phyloP scores from a whole-genome alignment of 2,113 vertebrate species.

The Barnardius zonarius region DNA sequence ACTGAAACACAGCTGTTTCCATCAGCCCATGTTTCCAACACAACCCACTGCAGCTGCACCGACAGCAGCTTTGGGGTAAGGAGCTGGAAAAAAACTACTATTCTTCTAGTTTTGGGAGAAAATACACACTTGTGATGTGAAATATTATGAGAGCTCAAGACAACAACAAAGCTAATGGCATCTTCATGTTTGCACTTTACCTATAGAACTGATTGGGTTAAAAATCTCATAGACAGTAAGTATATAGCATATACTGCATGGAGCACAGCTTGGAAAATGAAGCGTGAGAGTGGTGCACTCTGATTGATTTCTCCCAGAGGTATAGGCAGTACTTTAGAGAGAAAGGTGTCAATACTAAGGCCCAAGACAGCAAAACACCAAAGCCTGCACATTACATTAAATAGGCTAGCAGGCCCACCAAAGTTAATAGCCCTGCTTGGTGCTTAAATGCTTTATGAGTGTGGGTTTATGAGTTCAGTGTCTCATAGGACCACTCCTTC shows the following conservation, averaged over 20 bases:
- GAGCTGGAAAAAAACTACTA: background rate
- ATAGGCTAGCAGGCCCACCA: background rate
- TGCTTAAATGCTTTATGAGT: background rate
- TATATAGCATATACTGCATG: background rate
- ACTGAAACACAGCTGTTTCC: background rate
- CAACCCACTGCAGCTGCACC: background rate
- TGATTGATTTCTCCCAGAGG: background rate
- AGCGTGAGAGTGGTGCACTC: fast-evolving
- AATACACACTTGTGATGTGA: background rate
- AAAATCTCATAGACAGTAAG: background rate
- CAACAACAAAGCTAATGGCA: background rate
- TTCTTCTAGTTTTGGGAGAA: background rate
- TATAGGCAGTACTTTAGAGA: fast-evolving
- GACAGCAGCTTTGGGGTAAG: background rate
- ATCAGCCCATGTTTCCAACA: background rate
- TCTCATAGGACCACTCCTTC: background rate
- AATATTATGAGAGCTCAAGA: background rate
- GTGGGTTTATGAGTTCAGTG: background rate
- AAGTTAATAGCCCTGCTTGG: too few species aligned
- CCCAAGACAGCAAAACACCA: background rate
- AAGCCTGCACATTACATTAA: too few species aligned
- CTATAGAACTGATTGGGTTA: background rate
- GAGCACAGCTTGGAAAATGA: background rate
- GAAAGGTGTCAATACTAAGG: background rate
- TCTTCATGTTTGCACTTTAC: background rate